Evolutionary conservation across 1,140 invertebrate species (phyloP), one percentile per base, ranked within the genome.

Genomic region (Campoletis sonorensis): DNA sequence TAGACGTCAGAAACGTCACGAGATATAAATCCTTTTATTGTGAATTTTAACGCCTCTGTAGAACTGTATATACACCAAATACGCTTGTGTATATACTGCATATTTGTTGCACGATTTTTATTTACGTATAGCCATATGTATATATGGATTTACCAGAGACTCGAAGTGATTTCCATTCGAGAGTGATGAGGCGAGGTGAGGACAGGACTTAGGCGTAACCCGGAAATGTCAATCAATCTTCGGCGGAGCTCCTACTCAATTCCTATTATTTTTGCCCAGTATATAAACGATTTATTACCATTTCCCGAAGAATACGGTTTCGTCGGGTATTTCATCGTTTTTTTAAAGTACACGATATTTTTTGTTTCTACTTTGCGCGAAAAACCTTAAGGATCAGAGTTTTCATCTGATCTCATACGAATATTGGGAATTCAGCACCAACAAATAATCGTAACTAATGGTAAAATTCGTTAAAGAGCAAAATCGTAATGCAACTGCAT

Each of bases 141-240:
- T 27, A 27, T 64, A 23, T 33, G 33, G 33, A 61, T 78, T 26
- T 23, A 64, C 61, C 64, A 21, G 54, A 8, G n/a, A 78, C 58
- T 67, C 76, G 67, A 75, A 78, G 37, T 45, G 58, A 78, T 78
- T 78, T 67, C 76, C 76, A 78, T 78, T 27, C 21, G 76, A 78
- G 33, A 78, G 54, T 78, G 76, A 78, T 61, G 76, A 61, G 76
- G 76, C 27, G 58, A 45, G 30, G 67, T 33, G 76, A 78, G 76
- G 37, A 78, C 76, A 78, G 58, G 76, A 18, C 54, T 78, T 67
- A 49, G 76, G 76, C 76, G 76, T 64, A 26, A 64, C 76, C 76
- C 76, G 76, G 76, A 78, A 78, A 78, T 13, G 76, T 78, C 76
- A 78, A 67, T 78, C 76, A 78, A 40, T 67, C 61, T 23, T 77